Evolutionary conservation across 2,797 vertebrate species (phyloP).

Genomic region (Poliocrania exsul): DNA sequence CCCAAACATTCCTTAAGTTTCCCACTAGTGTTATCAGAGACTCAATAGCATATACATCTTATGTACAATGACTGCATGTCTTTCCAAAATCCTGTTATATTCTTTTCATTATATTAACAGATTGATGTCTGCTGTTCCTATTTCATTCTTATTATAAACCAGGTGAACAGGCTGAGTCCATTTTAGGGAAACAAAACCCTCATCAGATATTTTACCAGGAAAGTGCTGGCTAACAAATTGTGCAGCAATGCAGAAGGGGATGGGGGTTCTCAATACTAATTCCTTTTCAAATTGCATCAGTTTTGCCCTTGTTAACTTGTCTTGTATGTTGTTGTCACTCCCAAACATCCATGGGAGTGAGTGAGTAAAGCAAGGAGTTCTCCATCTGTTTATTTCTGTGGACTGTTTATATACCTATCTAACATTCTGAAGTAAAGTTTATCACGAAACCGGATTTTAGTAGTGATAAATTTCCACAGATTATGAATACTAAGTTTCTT

Average conservation of each 20-base stretch:
- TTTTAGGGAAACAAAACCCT: neutral
- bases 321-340: neutral
- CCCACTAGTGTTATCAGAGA: neutral
- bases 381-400: neutral
- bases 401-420: neutral
- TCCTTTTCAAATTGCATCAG: neutral
- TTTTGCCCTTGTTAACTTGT: neutral
- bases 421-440: neutral
- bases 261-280: neutral
- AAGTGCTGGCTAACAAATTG: neutral
- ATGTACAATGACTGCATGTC: neutral
- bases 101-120: constrained; percentile 41
- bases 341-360: neutral
- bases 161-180: neutral
- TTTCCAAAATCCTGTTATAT: constrained; percentile 33
- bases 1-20: neutral
- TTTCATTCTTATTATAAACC: constrained; percentile 11
- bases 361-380: neutral
- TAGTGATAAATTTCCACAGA: constrained; percentile 6
- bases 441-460: neutral
- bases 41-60: neutral
- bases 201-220: neutral
- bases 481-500: neutral
- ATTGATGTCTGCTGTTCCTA: neutral
- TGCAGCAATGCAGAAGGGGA: neutral